These are phyloP conservation scores for Myzus persicae DNA, from an alignment of 1,140 invertebrate genomes.

Conservation along the genomic window DNA sequence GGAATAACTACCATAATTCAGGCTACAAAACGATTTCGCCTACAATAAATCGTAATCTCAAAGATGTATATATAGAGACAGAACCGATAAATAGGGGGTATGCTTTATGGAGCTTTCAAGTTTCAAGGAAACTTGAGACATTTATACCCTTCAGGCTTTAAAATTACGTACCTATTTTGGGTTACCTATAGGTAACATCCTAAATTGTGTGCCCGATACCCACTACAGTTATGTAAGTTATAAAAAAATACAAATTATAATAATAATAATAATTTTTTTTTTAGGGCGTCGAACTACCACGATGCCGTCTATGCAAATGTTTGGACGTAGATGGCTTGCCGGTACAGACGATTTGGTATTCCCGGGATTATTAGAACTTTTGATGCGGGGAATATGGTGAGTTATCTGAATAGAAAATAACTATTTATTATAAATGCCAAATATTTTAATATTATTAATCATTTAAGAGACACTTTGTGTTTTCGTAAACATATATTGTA, in stretches of 20 bases:
- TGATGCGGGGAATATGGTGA: constrained; percentile 77
- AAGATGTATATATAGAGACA: not conserved
- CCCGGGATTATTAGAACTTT: constrained; percentile 78
- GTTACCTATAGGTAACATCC: too few relatives aligned
- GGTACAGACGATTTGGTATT: constrained; percentile 82
- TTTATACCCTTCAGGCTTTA: not conserved
- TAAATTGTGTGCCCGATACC: too few relatives aligned
- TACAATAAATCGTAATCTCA: too few relatives aligned
- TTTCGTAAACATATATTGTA: not conserved
- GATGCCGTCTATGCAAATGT: constrained; percentile 79
- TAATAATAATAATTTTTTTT: not conserved
- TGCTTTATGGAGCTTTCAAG: not conserved
- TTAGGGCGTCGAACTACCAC: constrained; percentile 58
- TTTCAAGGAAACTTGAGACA: not conserved
- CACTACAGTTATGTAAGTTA: not conserved
- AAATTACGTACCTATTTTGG: too few relatives aligned
- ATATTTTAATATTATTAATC: not conserved
- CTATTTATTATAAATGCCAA: not conserved
- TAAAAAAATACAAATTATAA: not conserved
- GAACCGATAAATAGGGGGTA: not conserved
- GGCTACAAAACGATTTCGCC: too few relatives aligned
- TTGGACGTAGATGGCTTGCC: constrained; percentile 80
- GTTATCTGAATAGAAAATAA: constrained; percentile 59
- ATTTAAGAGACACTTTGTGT: not conserved
- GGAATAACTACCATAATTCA: not conserved